phyloP scores from a whole-genome alignment of 2,797 vertebrate genomes.

The Leontopithecus rosalia region DNA sequence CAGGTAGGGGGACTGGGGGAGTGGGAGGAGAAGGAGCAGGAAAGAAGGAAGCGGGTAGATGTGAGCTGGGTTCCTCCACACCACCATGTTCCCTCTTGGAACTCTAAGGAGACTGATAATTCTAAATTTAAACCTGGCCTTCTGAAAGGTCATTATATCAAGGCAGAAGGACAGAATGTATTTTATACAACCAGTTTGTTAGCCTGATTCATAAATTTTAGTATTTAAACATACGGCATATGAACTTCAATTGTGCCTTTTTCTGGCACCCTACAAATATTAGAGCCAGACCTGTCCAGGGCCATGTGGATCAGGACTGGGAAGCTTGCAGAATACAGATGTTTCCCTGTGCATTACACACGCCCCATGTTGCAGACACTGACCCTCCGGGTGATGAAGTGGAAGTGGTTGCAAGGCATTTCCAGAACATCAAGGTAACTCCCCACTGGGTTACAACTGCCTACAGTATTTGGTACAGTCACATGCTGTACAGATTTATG shows the following conservation, averaged over 20 bases:
- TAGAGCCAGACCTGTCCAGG: neutral
- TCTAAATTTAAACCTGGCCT: neutral
- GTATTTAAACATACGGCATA: neutral
- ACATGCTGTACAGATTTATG: too few species aligned
- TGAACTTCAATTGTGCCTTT: neutral
- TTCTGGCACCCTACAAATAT: neutral
- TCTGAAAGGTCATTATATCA: neutral
- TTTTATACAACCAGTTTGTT: neutral
- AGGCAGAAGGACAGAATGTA: neutral
- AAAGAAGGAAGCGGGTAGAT: neutral
- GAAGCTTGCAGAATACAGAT: neutral
- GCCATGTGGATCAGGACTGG: neutral
- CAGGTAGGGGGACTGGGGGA: neutral
- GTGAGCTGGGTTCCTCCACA: neutral
- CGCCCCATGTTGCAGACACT: neutral
- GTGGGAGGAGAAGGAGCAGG: neutral
- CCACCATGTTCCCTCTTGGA: neutral
- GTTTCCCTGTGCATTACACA: neutral
- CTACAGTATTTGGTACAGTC: too few species aligned
- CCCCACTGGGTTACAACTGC: too few species aligned
- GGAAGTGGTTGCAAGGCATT: neutral
- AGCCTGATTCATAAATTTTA: conserved; percentile 25
- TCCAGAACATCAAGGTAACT: neutral
- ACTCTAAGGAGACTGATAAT: neutral
- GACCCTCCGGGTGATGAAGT: neutral